phyloP scores from a whole-genome alignment of 2,113 vertebrate species.

The Sprattus sprattus region DNA sequence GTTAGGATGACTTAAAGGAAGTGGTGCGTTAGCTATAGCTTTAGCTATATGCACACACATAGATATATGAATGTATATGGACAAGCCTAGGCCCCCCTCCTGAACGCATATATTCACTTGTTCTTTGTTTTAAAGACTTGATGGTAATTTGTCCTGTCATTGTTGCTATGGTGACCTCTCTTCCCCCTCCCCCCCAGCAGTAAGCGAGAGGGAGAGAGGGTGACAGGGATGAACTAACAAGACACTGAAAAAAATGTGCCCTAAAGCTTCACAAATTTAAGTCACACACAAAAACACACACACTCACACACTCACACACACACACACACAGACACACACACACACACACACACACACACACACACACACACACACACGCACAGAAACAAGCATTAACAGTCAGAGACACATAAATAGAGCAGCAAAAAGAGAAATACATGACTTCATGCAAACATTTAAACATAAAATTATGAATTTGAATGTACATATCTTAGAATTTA shows the following conservation, averaged over 20 bases:
- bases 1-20: neutral
- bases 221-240: constrained; percentile 61
- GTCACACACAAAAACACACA: constrained; percentile 28
- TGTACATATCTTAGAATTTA: no score
- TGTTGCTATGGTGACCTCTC: constrained; percentile 58
- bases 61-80: constrained; percentile 23
- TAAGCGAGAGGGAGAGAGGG: constrained; percentile 41
- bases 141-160: constrained; percentile 58
- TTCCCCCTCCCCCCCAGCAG: constrained; percentile 48
- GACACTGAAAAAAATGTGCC: constrained; percentile 54
- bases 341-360: neutral
- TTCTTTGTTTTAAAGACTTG: constrained; percentile 49
- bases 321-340: constrained; percentile 9
- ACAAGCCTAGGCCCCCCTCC: neutral
- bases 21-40: neutral
- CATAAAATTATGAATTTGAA: neutral
- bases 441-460: neutral
- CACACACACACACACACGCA: constrained; percentile 16
- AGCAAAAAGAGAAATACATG: neutral
- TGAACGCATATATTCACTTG: constrained; percentile 14
- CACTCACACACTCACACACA: constrained; percentile 25
- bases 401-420: neutral
- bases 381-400: neutral
- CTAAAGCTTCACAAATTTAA: constrained; percentile 50
- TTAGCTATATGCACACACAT: neutral